Conservation (phyloP, 2,113 vertebrate species). For the Columba janthina region DNA sequence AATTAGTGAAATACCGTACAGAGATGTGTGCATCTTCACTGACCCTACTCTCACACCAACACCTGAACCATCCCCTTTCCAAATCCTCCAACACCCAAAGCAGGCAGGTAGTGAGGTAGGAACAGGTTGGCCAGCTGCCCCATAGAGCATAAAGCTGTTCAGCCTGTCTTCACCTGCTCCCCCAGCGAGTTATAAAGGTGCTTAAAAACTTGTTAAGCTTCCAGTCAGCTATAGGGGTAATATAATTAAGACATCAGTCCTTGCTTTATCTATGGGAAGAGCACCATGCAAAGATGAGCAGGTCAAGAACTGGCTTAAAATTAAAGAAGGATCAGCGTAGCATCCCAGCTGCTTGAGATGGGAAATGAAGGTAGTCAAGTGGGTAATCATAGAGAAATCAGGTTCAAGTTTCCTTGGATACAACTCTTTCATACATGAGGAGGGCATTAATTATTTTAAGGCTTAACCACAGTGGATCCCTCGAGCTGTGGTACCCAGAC, state of each 20-base stretch:
- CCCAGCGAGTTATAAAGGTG: neutral
- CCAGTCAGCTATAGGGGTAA: neutral
- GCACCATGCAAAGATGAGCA: neutral
- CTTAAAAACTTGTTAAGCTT: neutral
- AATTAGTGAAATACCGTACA: neutral
- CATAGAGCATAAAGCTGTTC: neutral
- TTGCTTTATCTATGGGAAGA: neutral
- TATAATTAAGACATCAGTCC: neutral
- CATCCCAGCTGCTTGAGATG: neutral
- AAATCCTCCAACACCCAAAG: neutral
- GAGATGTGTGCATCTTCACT: neutral
- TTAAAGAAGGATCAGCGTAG: neutral
- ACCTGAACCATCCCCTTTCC: too few relatives aligned
- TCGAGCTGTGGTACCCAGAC: neutral
- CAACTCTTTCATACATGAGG: neutral
- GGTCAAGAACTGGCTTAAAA: neutral
- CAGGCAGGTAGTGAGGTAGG: neutral
- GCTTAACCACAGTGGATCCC: neutral
- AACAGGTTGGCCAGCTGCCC: neutral
- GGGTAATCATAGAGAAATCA: neutral
- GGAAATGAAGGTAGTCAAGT: neutral
- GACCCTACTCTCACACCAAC: neutral
- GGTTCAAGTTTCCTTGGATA: neutral
- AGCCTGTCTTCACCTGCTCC: neutral
- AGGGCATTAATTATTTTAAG: neutral